Conservation (phyloP, 2,797 vertebrate genomes). For the Cryptoprocta ferox region DNA sequence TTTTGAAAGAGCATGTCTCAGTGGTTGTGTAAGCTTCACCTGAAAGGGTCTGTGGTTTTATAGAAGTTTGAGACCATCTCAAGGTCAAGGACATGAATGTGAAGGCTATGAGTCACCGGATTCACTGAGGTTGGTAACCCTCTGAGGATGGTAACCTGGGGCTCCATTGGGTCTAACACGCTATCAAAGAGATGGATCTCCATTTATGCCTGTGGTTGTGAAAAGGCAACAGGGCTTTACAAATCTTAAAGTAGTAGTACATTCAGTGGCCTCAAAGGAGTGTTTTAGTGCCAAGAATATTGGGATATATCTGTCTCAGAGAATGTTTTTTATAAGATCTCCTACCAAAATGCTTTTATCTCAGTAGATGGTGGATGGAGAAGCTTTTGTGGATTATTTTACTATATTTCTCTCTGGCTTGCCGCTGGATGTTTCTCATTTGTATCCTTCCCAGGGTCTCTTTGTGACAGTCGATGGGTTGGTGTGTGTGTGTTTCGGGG, state of each 20-base stretch:
- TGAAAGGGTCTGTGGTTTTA: not conserved
- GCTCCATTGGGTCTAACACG: fast-evolving
- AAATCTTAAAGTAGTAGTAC: not conserved
- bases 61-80: not conserved
- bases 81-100: not conserved
- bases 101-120: not conserved
- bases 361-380: not conserved
- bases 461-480: not conserved
- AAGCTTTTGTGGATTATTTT: not conserved
- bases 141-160: not conserved
- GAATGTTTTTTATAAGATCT: not conserved
- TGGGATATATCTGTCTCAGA: not conserved
- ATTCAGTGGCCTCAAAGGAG: not conserved
- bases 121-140: not conserved
- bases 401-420: not conserved
- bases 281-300: not conserved
- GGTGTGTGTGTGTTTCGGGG: not conserved
- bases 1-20: not conserved
- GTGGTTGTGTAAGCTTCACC: not conserved
- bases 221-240: not conserved
- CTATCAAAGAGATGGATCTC: not conserved
- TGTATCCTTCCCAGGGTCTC: not conserved
- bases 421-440: not conserved
- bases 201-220: not conserved
- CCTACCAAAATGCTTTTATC: not conserved